Base-by-base conservation (phyloP, 37 sponge, comb jelly and placozoan species). In the Ephydatia muelleri region DNA sequence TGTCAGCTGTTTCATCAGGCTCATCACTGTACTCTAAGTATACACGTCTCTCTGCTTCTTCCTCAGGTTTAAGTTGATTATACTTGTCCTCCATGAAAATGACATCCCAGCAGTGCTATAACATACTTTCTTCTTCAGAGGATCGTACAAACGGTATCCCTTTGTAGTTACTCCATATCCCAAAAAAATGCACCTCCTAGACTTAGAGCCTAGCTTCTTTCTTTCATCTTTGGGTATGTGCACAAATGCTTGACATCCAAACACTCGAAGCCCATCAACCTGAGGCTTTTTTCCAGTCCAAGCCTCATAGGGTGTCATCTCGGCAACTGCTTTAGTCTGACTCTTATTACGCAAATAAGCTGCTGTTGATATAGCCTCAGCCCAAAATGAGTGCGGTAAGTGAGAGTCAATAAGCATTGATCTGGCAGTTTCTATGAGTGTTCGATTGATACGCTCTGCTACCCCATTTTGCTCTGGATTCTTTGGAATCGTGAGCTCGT, bases 341-440 rank as follows among this genome's bases (percentile, higher is more conserved):
- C 92, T 83, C 65, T 81, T 70, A 49, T 92, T 92, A 31, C 88
- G 70, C 33, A 92, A 64, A 67, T 87, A 92, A 22, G 80, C 77
- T 25, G 88, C 88, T 81, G 81, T 92, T n/a, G 89, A 82, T 11
- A 92, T 35, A 34, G 89, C 89, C 83, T 92, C 86, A 43, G 86
- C 93, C 93, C 93, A 92, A 81, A 92, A 82, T 37, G 28, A 78
- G 48, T 88, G 90, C 27, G 89, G 86, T 38, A 88, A 43, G 19
- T 88, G 80, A n/a, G 83, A 81, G 85, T 78, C 83, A 72, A 75
- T 83, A 19, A 92, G 78, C 93, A 88, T 92, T 33, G 89, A 88
- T 37, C 86, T 79, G 26, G 81, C 72, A 47, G 78, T 88, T 81
- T 92, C 93, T 57, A 88, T 83, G 22, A 88, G 78, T 35, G 88